These are phyloP conservation scores for Plectus sambesii DNA, from an alignment of 1,140 invertebrate genomes.

Conservation along the genomic window DNA sequence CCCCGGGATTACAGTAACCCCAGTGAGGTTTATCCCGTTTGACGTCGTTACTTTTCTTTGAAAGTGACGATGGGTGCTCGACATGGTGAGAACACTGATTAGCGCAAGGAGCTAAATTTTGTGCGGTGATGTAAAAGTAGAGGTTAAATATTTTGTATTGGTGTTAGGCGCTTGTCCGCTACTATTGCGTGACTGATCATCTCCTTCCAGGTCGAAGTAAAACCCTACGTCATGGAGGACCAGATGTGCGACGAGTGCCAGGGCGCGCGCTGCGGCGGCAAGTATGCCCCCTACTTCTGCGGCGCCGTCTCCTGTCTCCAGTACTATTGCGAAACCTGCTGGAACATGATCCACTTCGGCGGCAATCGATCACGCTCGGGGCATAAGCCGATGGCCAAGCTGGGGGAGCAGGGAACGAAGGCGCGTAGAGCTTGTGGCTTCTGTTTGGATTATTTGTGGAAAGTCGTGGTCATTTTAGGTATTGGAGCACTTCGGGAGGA, in stretches of 20 bases:
- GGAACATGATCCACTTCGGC: constrained; percentile 91
- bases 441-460: no score
- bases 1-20: no score
- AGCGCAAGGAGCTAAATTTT: no score
- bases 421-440: no score
- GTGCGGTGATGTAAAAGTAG: no score
- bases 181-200: constrained; percentile 2
- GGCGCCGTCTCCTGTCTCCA: constrained; percentile 95
- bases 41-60: not conserved
- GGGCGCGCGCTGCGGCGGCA: constrained; percentile 70
- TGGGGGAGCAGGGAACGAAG: no score
- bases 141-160: no score
- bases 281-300: constrained; percentile 98
- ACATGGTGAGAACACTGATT: not conserved
- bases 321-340: constrained; percentile 99
- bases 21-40: not conserved
- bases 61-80: no score
- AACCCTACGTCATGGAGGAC: constrained; percentile 97
- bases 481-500: no score
- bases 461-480: no score
- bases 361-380: no score
- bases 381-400: no score
- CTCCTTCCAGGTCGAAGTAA: constrained; percentile 74
- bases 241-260: constrained; percentile 98
- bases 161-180: not conserved